Evolutionary conservation across 2,888 invertebrate genomes (phyloP).

Genomic region (Darwinula stevensoni): DNA sequence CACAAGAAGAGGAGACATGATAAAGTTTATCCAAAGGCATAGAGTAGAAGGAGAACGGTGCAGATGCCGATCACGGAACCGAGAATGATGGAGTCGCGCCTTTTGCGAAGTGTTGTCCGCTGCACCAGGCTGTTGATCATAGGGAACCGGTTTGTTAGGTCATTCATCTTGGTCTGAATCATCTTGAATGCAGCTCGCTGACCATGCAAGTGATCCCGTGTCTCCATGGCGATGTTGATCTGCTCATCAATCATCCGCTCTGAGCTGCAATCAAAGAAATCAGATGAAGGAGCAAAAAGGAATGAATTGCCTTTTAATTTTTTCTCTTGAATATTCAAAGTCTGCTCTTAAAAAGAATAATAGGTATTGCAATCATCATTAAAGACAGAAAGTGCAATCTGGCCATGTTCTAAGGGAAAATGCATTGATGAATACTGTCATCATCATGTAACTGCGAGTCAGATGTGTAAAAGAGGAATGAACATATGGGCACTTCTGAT

Average conservation of each 20-base stretch:
- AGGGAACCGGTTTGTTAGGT: slow-evolving; percentile 68
- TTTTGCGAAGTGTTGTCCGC: slow-evolving; percentile 71
- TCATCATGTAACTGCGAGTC: too few species aligned
- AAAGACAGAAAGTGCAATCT: too few species aligned
- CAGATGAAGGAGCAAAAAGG: slow-evolving; percentile 10
- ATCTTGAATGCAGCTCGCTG: slow-evolving; percentile 69
- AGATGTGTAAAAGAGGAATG: too few species aligned
- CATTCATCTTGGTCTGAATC: slow-evolving; percentile 71
- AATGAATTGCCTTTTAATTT: too few species aligned
- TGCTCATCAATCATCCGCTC: slow-evolving; percentile 82
- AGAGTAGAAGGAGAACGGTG: slow-evolving; percentile 17
- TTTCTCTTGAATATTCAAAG: too few species aligned
- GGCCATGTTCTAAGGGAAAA: too few species aligned
- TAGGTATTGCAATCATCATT: too few species aligned
- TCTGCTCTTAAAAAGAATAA: slow-evolving; percentile 5
- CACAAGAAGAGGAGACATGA: too few species aligned
- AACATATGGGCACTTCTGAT: too few species aligned
- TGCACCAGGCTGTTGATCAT: slow-evolving; percentile 58
- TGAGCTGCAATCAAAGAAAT: slow-evolving; percentile 40
- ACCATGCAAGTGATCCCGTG: slow-evolving; percentile 63
- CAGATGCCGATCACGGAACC: slow-evolving; percentile 28
- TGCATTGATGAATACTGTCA: too few species aligned
- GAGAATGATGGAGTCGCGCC: slow-evolving; percentile 72
- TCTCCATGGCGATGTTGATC: slow-evolving; percentile 87
- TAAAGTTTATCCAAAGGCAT: slow-evolving; percentile 7